phyloP scores from a whole-genome alignment of 2,888 invertebrate genomes.

The Tribolium freemani region DNA sequence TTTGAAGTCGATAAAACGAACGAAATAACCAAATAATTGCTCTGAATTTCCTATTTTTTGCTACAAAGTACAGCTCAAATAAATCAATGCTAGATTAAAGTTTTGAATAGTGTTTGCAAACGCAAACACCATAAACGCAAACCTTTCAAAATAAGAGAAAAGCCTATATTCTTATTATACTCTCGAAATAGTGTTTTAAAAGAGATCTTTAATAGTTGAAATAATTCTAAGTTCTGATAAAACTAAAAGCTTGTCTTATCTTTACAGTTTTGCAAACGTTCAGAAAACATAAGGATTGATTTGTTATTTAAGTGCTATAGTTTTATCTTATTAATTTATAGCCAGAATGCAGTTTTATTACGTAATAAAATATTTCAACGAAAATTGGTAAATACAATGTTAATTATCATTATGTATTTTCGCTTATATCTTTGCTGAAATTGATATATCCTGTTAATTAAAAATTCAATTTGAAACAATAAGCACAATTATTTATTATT shows the following conservation, averaged over 20 bases:
- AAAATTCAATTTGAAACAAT: no score
- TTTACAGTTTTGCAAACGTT: neutral
- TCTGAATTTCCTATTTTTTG: neutral
- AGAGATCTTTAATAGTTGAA: neutral
- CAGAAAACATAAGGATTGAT: neutral
- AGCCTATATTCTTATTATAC: conserved; percentile 6
- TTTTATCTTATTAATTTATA: neutral
- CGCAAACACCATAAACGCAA: no score
- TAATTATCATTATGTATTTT: no score
- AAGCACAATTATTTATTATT: no score
- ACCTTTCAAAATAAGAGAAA: no score
- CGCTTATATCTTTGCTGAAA: no score
- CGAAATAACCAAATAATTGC: neutral
- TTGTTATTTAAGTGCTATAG: neutral
- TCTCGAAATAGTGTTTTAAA: conserved; percentile 7
- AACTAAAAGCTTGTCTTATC: neutral
- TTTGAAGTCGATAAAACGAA: neutral
- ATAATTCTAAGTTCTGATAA: conserved; percentile 8
- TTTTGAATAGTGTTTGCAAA: conserved; percentile 30
- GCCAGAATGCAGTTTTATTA: neutral
- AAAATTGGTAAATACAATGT: neutral
- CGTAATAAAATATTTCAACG: neutral
- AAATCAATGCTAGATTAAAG: neutral
- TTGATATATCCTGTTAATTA: no score
- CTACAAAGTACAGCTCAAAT: no score